A percentile compares a stretch with the other conserved stretches of the same genome.
Evolutionary conservation across 1,140 invertebrate species (phyloP).

Genomic region (Aradophagus sp.): DNA sequence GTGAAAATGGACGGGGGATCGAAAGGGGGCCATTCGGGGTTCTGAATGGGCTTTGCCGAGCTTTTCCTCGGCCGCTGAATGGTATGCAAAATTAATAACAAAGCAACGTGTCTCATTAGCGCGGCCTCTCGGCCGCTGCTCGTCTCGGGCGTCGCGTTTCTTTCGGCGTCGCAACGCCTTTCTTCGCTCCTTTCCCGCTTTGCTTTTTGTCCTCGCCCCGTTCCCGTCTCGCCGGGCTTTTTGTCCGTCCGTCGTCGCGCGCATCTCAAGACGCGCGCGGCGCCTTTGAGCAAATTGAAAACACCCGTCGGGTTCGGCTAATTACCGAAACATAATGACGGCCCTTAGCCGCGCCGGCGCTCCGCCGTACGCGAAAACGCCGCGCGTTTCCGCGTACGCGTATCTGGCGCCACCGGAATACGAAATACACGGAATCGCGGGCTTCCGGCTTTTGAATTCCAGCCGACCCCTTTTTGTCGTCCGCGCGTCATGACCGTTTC

Average conservation of each 20-base stretch:
- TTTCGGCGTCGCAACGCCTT: conserved; percentile 46
- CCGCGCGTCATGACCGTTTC: conserved; percentile 19
- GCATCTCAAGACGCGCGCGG: conserved; percentile 56
- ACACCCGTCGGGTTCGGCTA: conserved; percentile 68
- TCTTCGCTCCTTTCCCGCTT: too few relatives aligned
- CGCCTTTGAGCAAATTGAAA: conserved; percentile 69
- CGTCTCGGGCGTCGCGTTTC: conserved; percentile 39
- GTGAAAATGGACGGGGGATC: too few relatives aligned
- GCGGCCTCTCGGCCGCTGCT: conserved; percentile 27
- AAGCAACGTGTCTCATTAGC: conserved; percentile 47
- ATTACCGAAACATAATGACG: conserved; percentile 71
- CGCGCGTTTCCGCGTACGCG: conserved; percentile 58
- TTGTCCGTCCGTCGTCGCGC: conserved; percentile 50
- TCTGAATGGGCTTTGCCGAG: too few relatives aligned
- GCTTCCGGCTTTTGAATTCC: conserved; percentile 59
- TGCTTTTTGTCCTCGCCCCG: too few relatives aligned
- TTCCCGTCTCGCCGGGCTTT: too few relatives aligned
- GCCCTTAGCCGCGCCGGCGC: conserved; percentile 58
- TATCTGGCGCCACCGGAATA: conserved; percentile 61
- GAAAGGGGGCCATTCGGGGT: too few relatives aligned
- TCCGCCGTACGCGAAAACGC: conserved; percentile 35
- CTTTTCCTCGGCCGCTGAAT: too few relatives aligned
- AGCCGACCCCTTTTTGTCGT: conserved; percentile 28
- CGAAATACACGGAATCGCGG: conserved; percentile 59
- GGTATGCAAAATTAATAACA: conserved; percentile 46